Base-by-base conservation (phyloP, 2,888 invertebrate species). In the Rhaphigaster nebulosa region DNA sequence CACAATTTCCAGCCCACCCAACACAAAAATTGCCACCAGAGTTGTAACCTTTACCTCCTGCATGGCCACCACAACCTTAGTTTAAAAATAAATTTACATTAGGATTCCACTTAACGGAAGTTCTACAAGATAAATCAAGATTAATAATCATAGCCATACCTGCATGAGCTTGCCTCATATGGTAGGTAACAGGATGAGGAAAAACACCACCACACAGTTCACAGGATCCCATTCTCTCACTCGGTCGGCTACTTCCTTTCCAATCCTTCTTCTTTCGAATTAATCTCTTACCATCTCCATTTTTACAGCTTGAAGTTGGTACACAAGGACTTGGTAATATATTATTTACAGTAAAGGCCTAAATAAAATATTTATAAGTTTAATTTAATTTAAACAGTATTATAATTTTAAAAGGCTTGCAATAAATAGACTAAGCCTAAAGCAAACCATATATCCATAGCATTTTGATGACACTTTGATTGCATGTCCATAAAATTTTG, bases 31-130 rank as follows among this genome's bases (percentile, higher is more conserved):
- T 96, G 3, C 99, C 99, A 52, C 96, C 96, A 91, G 98, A 97
- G 94, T 98, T 98, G 94, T 98, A 99, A 0, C 99, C 99, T 93
- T 97, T 97, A 0, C 97, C 97, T 45, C 96, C 96, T 12, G 98
- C 97, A 91, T 97, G 96, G 92, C 96, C 96, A 0, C 98, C 98
- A 94, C 99, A 99, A 1, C 99, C 99, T 0, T 97, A 97, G 94
- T 70, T 41, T 38, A 84, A 50, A 90, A 84, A 50, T 45, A 60
- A 52, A 38, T 84, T 84, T 80, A 29, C 29, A 26, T 89, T 70
- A 89, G 29, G 70, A 41, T 50, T 38, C 20, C 38, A 56, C 18
- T n/a, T 34, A 26, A 4, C 56, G 18, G 18, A 34, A 50, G 8
- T 52, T n/a, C 4, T 26, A 15, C 15, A 34, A 29, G 23, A 0